Evolutionary conservation across 64 coral and sea anemone genomes (phyloP).

Genomic region (Stichodactyla helianthus): DNA sequence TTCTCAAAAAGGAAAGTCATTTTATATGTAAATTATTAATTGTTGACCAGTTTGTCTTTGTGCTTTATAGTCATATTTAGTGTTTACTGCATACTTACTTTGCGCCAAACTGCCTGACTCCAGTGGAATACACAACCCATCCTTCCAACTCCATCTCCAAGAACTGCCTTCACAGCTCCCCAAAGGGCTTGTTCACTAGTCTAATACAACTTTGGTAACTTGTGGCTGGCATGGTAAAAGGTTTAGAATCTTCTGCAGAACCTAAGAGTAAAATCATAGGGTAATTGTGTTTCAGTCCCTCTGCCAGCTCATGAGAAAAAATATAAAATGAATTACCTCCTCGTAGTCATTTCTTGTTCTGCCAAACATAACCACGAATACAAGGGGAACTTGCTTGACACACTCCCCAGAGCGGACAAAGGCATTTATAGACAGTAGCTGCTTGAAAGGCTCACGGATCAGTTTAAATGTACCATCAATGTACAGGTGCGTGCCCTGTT

Average conservation of each 20-base stretch:
- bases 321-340: conserved; percentile 1
- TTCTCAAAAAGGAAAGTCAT: neutral
- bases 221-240: neutral
- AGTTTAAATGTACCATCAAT: conserved; percentile 30
- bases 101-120: conserved; percentile 26
- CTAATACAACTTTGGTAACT: neutral
- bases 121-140: conserved; percentile 26
- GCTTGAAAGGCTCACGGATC: conserved; percentile 8
- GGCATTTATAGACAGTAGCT: conserved; percentile 18
- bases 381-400: conserved; percentile 20
- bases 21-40: neutral
- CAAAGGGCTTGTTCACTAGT: neutral
- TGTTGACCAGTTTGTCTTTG: neutral
- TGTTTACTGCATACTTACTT: conserved; percentile 13
- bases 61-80: neutral
- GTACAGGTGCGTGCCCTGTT: neutral
- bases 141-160: neutral
- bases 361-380: conserved; percentile 16
- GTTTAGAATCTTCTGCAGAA: neutral
- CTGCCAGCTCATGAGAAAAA: neutral
- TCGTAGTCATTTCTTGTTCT: neutral
- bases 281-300: neutral
- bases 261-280: neutral
- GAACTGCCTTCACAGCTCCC: neutral
- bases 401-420: conserved; percentile 7